Conservation (phyloP, 2,797 vertebrate species). For the Hylomyscus alleni region DNA sequence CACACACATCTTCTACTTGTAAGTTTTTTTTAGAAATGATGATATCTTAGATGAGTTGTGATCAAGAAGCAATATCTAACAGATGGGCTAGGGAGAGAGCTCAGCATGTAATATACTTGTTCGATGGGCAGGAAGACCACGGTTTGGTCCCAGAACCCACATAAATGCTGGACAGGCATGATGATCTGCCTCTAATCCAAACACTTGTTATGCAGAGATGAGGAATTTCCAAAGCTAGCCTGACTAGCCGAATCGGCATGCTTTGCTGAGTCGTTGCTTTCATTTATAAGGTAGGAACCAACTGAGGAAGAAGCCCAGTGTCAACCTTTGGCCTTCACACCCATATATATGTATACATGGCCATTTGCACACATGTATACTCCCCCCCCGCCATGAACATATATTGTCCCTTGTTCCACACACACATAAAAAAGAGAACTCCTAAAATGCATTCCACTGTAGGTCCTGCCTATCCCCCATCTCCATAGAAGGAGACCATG, state of each 20-base stretch:
- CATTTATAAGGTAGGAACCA: not conserved
- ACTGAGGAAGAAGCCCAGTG: not conserved
- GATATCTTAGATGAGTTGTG: not conserved
- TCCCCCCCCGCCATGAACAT: not conserved
- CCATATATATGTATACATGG: not conserved
- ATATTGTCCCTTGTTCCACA: not conserved
- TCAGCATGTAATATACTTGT: not conserved
- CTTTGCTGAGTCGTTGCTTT: not conserved
- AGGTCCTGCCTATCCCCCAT: too few species aligned
- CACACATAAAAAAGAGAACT: not conserved
- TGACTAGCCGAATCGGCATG: not conserved
- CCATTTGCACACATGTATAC: not conserved
- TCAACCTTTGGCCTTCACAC: not conserved
- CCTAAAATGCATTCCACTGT: not conserved
- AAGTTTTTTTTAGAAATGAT: not conserved
- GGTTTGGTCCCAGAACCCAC: not conserved
- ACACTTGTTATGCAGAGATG: too few species aligned
- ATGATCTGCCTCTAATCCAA: too few species aligned
- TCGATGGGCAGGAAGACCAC: too few species aligned
- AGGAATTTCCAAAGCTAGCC: not conserved
- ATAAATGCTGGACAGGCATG: not conserved
- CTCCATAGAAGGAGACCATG: not conserved
- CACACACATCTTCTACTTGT: not conserved
- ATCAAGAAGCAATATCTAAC: not conserved
- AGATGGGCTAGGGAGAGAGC: not conserved